Conservation (phyloP, 1,140 invertebrate species). For the Zophobas atratus region DNA sequence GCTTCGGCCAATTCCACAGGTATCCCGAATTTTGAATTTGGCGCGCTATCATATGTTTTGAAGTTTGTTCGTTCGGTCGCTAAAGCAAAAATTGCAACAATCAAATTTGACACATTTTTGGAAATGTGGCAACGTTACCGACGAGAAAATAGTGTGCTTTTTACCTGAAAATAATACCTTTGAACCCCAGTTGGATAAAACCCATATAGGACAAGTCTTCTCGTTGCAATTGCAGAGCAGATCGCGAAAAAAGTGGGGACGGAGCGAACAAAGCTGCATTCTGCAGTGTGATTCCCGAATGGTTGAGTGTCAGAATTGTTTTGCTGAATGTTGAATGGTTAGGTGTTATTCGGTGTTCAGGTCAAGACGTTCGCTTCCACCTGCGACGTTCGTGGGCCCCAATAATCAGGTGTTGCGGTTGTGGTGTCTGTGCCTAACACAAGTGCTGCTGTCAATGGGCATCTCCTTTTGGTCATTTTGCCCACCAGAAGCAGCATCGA, state of each 20-base stretch:
- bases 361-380: constrained; percentile 25
- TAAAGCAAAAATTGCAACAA: constrained; percentile 40
- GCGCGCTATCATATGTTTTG: constrained; percentile 16
- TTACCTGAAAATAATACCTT: constrained; percentile 7
- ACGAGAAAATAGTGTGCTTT: constrained; percentile 10
- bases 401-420: not conserved
- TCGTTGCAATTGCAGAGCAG: constrained; percentile 11
- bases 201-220: not conserved
- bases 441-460: constrained; percentile 21
- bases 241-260: constrained; percentile 13
- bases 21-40: not conserved
- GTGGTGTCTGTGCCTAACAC: not conserved
- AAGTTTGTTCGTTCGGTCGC: constrained; percentile 25
- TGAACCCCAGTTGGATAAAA: not conserved
- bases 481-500: not conserved
- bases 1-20: no score
- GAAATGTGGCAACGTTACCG: constrained; percentile 34
- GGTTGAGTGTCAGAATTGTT: constrained; percentile 16
- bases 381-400: not conserved
- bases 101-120: constrained; percentile 41
- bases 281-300: constrained; percentile 33
- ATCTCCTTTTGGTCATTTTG: constrained; percentile 4
- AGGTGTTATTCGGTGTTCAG: constrained; percentile 10
- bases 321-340: constrained; percentile 21
- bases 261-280: constrained; percentile 20